Evolutionary conservation across 2,113 vertebrate genomes (phyloP), one percentile per base, ranked within the genome.

Genomic region (Rhabdomys dilectus): DNA sequence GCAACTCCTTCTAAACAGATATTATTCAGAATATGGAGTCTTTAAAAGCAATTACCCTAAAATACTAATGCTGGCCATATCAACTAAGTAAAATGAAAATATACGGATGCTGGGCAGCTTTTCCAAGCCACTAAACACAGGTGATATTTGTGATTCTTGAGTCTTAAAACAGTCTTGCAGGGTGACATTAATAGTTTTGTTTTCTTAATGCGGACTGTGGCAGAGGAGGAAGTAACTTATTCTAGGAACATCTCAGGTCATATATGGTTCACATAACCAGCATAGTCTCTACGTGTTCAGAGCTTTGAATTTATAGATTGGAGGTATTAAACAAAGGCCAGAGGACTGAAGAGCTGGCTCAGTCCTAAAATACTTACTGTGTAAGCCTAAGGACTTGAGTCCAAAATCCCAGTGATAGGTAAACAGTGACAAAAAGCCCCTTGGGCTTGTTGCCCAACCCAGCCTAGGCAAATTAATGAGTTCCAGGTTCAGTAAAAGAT

Each of bases 11-110:
- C 34, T 62, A 88, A 70, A 81, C 22, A 93, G 39, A 80, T 64
- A 75, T 36, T 92, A 92, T 75, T 94, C 62, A 91, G 80, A 89
- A 94, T 42, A 80, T 29, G 82, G 39, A 91, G 29, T 39, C 26
- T 84, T 94, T 87, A 89, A 72, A 88, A 95, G 53, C 58, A 89
- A 81, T 42, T 86, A 92, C 64, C 36, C 77, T 91, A 84, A 91
- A 91, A 87, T 70, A 84, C 73, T 72, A 91, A 82, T 42, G 31
- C 34, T 96, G 39, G 36, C 24, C 89, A 89, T 77, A 24, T 87
- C 39, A 95, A 58, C 5, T 39, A 86, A 94, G 51, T 80, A 92
- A 96, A 93, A 95, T 58, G 5, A 29, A 95, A 88, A 94, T 91
- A 92, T 91, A 2, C 88, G 10, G 75, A 88, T 34, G 42, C 45